Conservation (phyloP, 2,888 invertebrate genomes). For the Didymodactylos carnosus region DNA sequence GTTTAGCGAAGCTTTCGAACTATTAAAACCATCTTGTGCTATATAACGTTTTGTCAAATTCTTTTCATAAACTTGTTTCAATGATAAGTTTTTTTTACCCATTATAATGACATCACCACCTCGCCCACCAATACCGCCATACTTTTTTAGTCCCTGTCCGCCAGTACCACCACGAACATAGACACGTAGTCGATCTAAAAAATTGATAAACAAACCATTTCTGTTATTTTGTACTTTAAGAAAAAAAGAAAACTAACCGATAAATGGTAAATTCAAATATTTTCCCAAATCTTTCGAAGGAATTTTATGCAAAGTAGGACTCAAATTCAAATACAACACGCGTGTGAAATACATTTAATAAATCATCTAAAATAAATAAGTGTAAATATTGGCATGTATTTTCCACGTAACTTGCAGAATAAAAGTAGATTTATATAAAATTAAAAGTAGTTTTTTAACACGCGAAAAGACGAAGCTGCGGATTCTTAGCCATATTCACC, state of each 20-base stretch:
- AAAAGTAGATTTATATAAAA: too few relatives aligned
- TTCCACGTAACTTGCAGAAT: too few relatives aligned
- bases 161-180: slow-evolving; percentile 64
- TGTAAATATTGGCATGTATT: neutral
- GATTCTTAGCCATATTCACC: too few relatives aligned
- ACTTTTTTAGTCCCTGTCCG: slow-evolving; percentile 54
- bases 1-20: slow-evolving; percentile 34
- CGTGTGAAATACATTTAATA: neutral
- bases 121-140: slow-evolving; percentile 67
- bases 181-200: slow-evolving; percentile 59
- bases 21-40: slow-evolving; percentile 55
- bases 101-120: slow-evolving; percentile 62
- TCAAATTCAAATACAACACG: neutral
- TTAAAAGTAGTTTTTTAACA: too few relatives aligned
- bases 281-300: neutral
- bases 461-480: too few relatives aligned
- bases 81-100: slow-evolving; percentile 22
- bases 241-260: too few relatives aligned
- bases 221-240: too few relatives aligned
- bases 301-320: neutral
- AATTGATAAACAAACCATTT: slow-evolving; percentile 26
- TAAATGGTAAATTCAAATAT: neutral
- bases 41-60: slow-evolving; percentile 43
- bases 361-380: neutral
- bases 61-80: slow-evolving; percentile 30